Base-by-base conservation (phyloP, 2,797 vertebrate genomes). In the Perodicticus potto region DNA sequence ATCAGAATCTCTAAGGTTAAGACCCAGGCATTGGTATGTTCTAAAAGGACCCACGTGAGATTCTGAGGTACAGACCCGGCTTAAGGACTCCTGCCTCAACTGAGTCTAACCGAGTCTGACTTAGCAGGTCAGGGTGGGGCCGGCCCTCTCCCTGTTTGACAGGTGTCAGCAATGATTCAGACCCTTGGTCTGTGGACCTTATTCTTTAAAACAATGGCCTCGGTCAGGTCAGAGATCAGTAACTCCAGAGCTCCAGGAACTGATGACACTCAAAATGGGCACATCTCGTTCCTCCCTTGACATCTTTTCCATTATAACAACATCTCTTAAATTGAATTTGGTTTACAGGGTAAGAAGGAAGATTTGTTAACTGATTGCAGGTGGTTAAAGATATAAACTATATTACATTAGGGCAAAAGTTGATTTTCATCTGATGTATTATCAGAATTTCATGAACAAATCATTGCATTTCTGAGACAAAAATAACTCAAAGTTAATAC, bases 381-480 rank as follows among this genome's bases (percentile, higher is more conserved):
- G 67, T 89, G 19, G 7, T 81, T 90, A 72, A 86, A 45, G 45
- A 67, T 70, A 70, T 22, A 67, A 85, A 74, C 40, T 67, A 3
- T 59, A 11, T 70, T 70, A 34, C 14, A 37, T 72, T 37, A 27
- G 49, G 32, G 5, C 23, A 85, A 82, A 85, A 65, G 84, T 17
- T 78, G 59, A 74, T 85, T 96, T 76, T 95, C 29, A 80, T 96
- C 57, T 53, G 65, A 89, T 9, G 19, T 83, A n/a, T 76, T 74
- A 57, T 72, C 34, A 88, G 23, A 81, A 72, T 70, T 74, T 78
- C 34, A 81, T 59, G 74, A 93, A 27, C 45, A 90, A 92, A 83
- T 74, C 10, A 40, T 69, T 82, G 34, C 13, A 53, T 59, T 92
- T 59, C 89, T 59, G 73, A 96, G 76, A 57, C 17, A 65, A 95